A percentile compares a stretch with the other conserved stretches of the same genome.
phyloP scores from a whole-genome alignment of 2,797 vertebrate genomes.

The Neoniphon sammara region DNA sequence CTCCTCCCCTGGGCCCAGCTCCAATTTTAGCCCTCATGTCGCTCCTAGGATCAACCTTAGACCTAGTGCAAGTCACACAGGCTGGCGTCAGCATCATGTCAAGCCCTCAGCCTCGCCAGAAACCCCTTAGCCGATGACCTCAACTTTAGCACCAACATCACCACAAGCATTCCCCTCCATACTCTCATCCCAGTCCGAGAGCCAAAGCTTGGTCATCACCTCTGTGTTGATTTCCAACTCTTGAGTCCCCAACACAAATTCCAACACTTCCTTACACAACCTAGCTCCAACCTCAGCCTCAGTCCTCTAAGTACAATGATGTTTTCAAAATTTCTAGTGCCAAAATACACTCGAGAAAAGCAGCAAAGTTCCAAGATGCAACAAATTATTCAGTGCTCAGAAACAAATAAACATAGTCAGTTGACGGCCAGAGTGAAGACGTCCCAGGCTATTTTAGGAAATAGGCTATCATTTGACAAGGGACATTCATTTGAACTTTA shows the following conservation, averaged over 20 bases:
- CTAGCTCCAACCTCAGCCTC: slow-evolving; percentile 6
- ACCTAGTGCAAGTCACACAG: slow-evolving; percentile 34
- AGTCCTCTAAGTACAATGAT: slow-evolving; percentile 15
- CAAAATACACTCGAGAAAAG: neutral
- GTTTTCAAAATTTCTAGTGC: slow-evolving; percentile 19
- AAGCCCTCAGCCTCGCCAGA: neutral
- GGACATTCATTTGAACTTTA: neutral
- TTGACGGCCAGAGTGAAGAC: neutral
- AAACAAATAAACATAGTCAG: neutral
- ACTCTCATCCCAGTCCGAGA: neutral
- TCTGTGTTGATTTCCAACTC: slow-evolving; percentile 55
- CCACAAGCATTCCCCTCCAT: slow-evolving; percentile 15
- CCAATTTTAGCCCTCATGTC: slow-evolving; percentile 30
- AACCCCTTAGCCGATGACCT: neutral
- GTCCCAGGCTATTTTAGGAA: neutral
- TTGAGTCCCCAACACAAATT: slow-evolving; percentile 43
- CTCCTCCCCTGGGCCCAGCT: slow-evolving; percentile 25
- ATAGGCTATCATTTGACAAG: neutral
- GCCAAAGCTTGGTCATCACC: slow-evolving; percentile 53
- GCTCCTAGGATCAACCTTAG: slow-evolving; percentile 5
- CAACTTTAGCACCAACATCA: slow-evolving; percentile 16
- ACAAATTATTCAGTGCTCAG: slow-evolving; percentile 22
- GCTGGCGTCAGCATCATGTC: neutral
- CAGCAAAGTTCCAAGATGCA: neutral
- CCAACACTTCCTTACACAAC: slow-evolving; percentile 32